These are phyloP conservation scores for Chascanopsetta lugubris DNA, from an alignment of 2,113 vertebrate genomes.

Conservation along the genomic window DNA sequence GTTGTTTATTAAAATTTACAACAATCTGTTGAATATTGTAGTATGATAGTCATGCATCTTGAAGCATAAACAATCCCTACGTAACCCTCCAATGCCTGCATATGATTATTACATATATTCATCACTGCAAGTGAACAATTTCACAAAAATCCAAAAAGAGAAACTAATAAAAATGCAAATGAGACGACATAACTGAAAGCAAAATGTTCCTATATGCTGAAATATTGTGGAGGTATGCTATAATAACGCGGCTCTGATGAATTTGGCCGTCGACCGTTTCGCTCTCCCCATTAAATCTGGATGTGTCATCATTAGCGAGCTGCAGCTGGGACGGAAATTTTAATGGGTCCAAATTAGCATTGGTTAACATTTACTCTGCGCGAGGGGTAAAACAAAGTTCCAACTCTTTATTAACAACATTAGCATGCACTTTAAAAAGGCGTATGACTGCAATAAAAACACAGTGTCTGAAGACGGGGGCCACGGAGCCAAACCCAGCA, in stretches of 20 bases:
- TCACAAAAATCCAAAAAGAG: not conserved
- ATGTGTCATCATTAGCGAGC: slow-evolving; percentile 69
- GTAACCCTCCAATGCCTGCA: no score
- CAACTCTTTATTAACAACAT: slow-evolving; percentile 58
- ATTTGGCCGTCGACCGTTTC: slow-evolving; percentile 39
- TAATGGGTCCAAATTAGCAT: slow-evolving; percentile 73
- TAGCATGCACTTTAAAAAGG: slow-evolving; percentile 43
- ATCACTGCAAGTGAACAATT: no score
- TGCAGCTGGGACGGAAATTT: slow-evolving; percentile 63
- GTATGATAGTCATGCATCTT: no score
- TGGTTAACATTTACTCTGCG: slow-evolving; percentile 65
- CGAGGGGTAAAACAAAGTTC: slow-evolving; percentile 56
- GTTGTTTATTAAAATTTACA: no score
- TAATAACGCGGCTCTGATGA: slow-evolving; percentile 23
- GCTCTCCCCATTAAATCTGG: slow-evolving; percentile 59
- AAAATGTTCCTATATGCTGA: not conserved
- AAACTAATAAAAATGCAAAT: not conserved
- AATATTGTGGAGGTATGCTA: slow-evolving; percentile 17
- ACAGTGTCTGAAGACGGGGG: slow-evolving; percentile 4
- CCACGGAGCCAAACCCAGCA: slow-evolving; percentile 16
- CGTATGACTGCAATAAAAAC: slow-evolving; percentile 25
- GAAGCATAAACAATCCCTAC: no score
- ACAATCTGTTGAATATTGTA: no score
- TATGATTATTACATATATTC: no score
- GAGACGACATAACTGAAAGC: not conserved